phyloP scores from a whole-genome alignment of 2,113 vertebrate genomes.

The Hystrix cristata region DNA sequence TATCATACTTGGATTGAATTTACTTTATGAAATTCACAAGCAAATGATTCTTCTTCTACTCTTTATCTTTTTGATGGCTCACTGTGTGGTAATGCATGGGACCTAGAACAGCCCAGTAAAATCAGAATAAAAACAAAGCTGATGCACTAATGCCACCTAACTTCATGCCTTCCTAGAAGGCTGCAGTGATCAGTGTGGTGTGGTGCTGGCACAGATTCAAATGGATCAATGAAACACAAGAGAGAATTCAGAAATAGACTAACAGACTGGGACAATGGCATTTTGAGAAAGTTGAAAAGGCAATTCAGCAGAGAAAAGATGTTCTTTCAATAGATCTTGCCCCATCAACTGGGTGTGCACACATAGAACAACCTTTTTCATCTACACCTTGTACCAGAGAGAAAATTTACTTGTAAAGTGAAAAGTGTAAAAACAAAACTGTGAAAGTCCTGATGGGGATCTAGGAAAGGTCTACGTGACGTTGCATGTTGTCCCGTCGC shows the following conservation, averaged over 20 bases:
- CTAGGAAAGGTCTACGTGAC: neutral
- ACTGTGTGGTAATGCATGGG: neutral
- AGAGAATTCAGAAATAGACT: neutral
- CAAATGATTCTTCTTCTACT: neutral
- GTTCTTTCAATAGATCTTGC: neutral
- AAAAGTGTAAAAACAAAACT: neutral
- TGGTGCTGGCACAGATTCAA: neutral
- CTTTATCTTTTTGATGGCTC: neutral
- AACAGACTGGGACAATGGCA: neutral
- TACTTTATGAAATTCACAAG: neutral
- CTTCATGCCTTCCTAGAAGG: neutral
- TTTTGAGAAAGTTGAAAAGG: neutral
- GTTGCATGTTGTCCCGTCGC: fast-evolving
- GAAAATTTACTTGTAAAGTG: neutral
- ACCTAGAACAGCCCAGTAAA: neutral
- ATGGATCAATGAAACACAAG: neutral
- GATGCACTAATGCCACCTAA: neutral
- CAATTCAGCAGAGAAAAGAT: neutral
- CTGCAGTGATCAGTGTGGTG: neutral
- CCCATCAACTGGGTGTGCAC: no score
- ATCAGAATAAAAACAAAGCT: neutral
- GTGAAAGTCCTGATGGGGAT: neutral
- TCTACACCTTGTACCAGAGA: neutral
- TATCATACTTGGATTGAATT: neutral
- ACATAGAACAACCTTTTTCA: neutral